Evolutionary conservation across 1,140 invertebrate species (phyloP).

Genomic region (Aleiodes sp.): DNA sequence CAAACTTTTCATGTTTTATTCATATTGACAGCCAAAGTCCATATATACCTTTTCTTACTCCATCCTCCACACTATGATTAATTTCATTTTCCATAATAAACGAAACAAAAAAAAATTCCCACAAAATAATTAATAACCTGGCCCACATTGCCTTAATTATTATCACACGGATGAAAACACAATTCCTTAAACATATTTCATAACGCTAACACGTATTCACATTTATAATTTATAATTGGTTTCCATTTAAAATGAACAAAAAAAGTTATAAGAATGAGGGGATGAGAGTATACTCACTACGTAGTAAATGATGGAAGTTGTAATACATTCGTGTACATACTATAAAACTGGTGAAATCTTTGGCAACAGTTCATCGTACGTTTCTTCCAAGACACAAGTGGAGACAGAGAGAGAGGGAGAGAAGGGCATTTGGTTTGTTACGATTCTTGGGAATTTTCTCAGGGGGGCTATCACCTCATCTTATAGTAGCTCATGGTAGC

Average conservation of each 20-base stretch:
- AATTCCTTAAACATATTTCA: conserved; percentile 9
- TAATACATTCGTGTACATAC: background rate
- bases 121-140: background rate
- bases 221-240: conserved; percentile 28
- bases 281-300: background rate
- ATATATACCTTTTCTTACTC: too few relatives aligned
- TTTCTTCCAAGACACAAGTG: background rate
- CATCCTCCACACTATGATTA: too few relatives aligned
- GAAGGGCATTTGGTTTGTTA: conserved; percentile 35
- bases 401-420: background rate
- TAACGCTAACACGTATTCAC: conserved; percentile 19
- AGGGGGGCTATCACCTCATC: conserved; percentile 39
- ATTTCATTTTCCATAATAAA: background rate
- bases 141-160: background rate
- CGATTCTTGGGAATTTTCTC: conserved; percentile 62
- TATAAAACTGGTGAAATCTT: conserved; percentile 48
- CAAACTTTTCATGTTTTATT: too few relatives aligned
- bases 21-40: too few relatives aligned
- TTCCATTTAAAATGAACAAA: too few relatives aligned
- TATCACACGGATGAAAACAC: background rate
- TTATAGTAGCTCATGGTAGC: background rate
- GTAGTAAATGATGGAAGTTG: too few relatives aligned
- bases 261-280: background rate
- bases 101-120: background rate
- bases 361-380: conserved; percentile 56